Evolutionary conservation across 2,797 vertebrate species (phyloP).

Genomic region (Chaenodraco wilsoni): DNA sequence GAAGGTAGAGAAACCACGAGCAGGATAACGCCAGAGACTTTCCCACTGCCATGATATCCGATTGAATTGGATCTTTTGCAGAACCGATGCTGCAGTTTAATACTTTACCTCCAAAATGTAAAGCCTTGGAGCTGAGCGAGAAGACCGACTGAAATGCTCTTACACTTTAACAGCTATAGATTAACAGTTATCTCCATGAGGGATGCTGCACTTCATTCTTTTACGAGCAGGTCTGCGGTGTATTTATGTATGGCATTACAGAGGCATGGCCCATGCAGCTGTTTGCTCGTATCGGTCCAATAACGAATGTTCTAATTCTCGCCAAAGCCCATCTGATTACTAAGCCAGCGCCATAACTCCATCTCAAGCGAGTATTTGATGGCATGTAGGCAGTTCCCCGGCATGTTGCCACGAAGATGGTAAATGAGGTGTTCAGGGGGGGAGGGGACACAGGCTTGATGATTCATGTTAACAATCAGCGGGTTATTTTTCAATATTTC

Average conservation of each 20-base stretch:
- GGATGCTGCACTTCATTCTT: constrained; percentile 49
- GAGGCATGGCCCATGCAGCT: constrained; percentile 31
- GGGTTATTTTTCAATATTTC: constrained; percentile 81
- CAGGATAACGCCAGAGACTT: constrained; percentile 5
- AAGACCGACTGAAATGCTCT: constrained; percentile 38
- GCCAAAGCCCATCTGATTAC: constrained; percentile 40
- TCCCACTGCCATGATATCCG: background rate
- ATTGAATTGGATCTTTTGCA: background rate
- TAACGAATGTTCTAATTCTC: constrained; percentile 62
- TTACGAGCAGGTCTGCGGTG: constrained; percentile 38
- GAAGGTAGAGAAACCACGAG: background rate
- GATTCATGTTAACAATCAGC: constrained; percentile 81
- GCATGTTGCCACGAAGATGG: constrained; percentile 54
- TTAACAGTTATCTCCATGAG: constrained; percentile 58
- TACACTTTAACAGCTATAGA: constrained; percentile 37
- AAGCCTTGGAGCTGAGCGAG: constrained; percentile 22
- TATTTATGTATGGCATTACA: constrained; percentile 54
- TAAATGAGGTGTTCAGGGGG: constrained; percentile 75
- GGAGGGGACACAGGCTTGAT: constrained; percentile 59
- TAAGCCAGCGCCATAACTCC: constrained; percentile 11
- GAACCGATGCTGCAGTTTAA: constrained; percentile 3
- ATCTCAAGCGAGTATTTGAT: constrained; percentile 54
- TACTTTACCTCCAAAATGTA: constrained; percentile 10
- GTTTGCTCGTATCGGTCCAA: constrained; percentile 42
- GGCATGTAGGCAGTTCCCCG: constrained; percentile 36